These are phyloP conservation scores for Panzeria rudis DNA, from an alignment of 2,888 invertebrate genomes.

Conservation along the genomic window DNA sequence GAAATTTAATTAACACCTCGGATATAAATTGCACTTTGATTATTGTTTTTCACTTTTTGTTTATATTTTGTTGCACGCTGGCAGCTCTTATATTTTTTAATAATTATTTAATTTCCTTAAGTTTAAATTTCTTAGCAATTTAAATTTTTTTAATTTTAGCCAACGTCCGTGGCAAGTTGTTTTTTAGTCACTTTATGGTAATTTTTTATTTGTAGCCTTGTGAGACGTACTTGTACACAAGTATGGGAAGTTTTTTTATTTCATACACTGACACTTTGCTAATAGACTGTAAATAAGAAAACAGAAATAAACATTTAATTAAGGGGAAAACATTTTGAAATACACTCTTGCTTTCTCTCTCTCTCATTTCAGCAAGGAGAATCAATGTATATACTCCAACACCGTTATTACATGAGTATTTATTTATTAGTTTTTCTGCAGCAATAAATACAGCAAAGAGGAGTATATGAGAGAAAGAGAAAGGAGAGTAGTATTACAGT, in stretches of 20 bases:
- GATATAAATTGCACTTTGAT: constrained; percentile 39
- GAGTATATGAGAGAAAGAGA: constrained; percentile 64
- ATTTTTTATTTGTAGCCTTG: constrained; percentile 16
- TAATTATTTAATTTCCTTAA: not conserved
- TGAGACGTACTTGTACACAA: constrained; percentile 10
- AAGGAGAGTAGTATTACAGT: constrained; percentile 42
- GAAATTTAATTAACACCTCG: constrained; percentile 63
- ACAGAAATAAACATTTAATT: constrained; percentile 16
- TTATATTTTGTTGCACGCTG: not conserved
- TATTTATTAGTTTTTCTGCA: not conserved
- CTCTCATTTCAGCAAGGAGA: constrained; percentile 33
- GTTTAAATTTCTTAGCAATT: not conserved
- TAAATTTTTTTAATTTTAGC: constrained; percentile 4
- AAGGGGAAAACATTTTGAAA: constrained; percentile 31
- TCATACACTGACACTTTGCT: constrained; percentile 34
- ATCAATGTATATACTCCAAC: constrained; percentile 2
- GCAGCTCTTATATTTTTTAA: not conserved
- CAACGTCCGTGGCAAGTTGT: constrained; percentile 20
- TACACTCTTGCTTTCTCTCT: constrained; percentile 67
- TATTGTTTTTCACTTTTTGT: constrained; percentile 9
- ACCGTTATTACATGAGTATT: constrained; percentile 31
- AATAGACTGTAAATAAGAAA: constrained; percentile 66
- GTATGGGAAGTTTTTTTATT: constrained; percentile 29
- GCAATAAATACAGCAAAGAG: constrained; percentile 3
- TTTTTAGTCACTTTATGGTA: constrained; percentile 5